Percentiles rank a stretch among this genome's conserved stretches.
These are phyloP conservation scores for Mico argentatus DNA, from an alignment of 2,797 vertebrate genomes.

Conservation along the genomic window DNA sequence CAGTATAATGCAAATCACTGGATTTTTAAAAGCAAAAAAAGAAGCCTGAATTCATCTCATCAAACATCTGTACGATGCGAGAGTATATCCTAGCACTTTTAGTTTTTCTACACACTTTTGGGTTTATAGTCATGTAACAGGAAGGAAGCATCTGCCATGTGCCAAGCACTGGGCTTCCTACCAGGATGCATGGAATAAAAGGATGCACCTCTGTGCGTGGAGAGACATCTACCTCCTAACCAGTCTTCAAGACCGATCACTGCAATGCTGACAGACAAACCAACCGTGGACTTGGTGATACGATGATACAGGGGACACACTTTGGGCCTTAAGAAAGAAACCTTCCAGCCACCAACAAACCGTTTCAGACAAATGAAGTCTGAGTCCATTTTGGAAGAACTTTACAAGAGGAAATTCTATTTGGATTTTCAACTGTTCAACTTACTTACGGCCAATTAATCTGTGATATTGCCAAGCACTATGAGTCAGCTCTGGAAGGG, in stretches of 20 bases:
- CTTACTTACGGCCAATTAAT: neutral
- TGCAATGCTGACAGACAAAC: neutral
- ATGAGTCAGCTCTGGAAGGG: neutral
- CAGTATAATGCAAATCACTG: neutral
- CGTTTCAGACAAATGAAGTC: neutral
- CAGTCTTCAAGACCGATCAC: neutral
- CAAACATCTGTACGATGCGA: neutral
- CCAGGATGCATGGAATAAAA: neutral
- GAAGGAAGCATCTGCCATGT: neutral
- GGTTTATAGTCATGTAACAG: neutral
- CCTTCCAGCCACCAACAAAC: neutral
- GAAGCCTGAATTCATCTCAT: neutral
- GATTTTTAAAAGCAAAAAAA: constrained; percentile 4
- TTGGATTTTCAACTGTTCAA: neutral
- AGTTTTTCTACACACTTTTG: neutral
- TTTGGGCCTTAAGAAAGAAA: neutral
- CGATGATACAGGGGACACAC: too few relatives aligned
- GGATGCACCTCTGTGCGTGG: neutral
- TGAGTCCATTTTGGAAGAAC: neutral
- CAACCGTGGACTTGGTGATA: neutral
- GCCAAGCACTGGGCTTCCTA: neutral
- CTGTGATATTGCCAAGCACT: neutral
- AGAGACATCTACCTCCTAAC: neutral
- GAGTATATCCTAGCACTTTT: neutral
- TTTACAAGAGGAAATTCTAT: neutral